A percentile compares a stretch with the other conserved stretches of the same genome.
Evolutionary conservation across 2,113 vertebrate species (phyloP).

Genomic region (Dicentrarchus labrax): DNA sequence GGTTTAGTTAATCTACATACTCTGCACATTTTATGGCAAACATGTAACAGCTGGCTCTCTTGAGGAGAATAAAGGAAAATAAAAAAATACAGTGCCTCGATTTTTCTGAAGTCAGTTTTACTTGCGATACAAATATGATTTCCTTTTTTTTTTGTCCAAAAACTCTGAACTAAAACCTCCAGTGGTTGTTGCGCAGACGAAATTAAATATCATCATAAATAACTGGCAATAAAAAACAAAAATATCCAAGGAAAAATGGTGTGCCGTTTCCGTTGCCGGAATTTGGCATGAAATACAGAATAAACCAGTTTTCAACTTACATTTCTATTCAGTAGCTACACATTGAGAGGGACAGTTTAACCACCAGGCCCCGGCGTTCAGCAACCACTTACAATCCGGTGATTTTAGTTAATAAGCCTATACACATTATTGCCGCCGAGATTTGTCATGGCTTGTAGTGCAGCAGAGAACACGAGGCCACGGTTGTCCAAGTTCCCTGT

Average conservation of each 20-base stretch:
- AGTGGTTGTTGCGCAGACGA: neutral
- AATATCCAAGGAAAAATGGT: neutral
- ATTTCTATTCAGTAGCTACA: neutral
- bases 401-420: constrained; percentile 30
- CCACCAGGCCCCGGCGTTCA: constrained; percentile 4
- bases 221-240: neutral
- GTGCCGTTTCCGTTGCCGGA: neutral
- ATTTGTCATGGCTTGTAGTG: constrained; percentile 46
- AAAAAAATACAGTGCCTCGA: neutral
- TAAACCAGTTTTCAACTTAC: neutral
- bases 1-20: neutral
- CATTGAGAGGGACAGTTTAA: neutral
- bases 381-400: constrained; percentile 2
- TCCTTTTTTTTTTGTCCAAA: neutral
- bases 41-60: constrained; percentile 2
- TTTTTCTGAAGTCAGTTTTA: neutral
- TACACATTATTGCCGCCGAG: constrained; percentile 7
- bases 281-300: neutral
- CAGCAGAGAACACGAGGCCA: constrained; percentile 36
- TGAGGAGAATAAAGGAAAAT: neutral
- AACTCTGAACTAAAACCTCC: neutral
- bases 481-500: constrained; percentile 42
- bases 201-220: neutral
- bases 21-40: neutral
- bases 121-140: neutral